A percentile compares a stretch with the other conserved stretches of the same genome.
phyloP scores from a whole-genome alignment of 2,113 vertebrate species.

The Morphnarchus princeps region DNA sequence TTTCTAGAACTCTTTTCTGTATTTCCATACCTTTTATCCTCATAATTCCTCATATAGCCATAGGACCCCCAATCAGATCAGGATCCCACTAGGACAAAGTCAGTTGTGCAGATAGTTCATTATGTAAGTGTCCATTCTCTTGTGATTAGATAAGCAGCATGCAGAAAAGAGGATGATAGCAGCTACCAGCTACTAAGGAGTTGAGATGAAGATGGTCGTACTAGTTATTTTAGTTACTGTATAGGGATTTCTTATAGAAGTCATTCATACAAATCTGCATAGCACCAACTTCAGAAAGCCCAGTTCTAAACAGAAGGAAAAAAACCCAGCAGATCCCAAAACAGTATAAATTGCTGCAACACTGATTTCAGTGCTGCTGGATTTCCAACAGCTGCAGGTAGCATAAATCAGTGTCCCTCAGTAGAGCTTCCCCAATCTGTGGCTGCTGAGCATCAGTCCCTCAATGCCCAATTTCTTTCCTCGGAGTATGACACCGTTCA shows the following conservation, averaged over 20 bases:
- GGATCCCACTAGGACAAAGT: not conserved
- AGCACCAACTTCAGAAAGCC: not conserved
- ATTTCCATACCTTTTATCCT: not conserved
- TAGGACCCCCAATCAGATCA: not conserved
- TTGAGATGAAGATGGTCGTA: fast-evolving
- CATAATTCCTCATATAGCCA: not conserved
- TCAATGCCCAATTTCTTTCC: not conserved
- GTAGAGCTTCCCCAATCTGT: not conserved
- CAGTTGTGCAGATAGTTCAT: not conserved
- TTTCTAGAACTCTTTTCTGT: not conserved
- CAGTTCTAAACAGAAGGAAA: not conserved
- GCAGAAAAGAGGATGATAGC: not conserved
- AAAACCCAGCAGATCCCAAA: not conserved
- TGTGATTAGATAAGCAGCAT: too few relatives aligned
- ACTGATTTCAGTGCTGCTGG: not conserved
- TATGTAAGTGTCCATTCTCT: too few relatives aligned
- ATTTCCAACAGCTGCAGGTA: not conserved
- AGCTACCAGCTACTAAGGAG: not conserved
- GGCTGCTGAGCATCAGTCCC: not conserved
- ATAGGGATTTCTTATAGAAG: not conserved
- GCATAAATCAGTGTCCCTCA: not conserved
- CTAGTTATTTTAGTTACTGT: not conserved
- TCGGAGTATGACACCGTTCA: fast-evolving
- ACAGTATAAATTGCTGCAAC: not conserved
- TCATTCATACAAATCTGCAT: not conserved